Percentiles rank a stretch among this genome's conserved stretches.
Conservation (phyloP, 2,113 vertebrate genomes). For the Pomatostomus ruficeps region DNA sequence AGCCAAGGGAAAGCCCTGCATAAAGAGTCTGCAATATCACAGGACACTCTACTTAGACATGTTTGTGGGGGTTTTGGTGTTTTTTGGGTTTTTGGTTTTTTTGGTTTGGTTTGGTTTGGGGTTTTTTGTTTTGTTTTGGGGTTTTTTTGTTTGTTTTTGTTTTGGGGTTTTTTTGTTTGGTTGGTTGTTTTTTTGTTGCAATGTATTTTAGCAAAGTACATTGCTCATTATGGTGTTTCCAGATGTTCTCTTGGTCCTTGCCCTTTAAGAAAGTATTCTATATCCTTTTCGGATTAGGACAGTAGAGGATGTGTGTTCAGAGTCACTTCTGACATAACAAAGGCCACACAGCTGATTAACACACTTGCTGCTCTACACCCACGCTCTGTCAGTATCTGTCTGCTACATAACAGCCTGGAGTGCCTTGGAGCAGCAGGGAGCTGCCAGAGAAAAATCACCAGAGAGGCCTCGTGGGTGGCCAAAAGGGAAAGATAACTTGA, state of each 20-base stretch:
- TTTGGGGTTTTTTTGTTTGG: background rate
- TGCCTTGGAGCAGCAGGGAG: background rate
- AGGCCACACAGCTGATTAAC: background rate
- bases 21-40: background rate
- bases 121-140: too few relatives aligned
- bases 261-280: background rate
- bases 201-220: background rate
- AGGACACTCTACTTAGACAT: background rate
- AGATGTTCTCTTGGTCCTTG: background rate
- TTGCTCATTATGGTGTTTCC: background rate
- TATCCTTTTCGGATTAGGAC: background rate
- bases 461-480: background rate
- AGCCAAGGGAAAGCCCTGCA: background rate
- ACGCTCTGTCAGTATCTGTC: background rate
- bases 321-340: background rate
- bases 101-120: too few relatives aligned
- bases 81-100: background rate
- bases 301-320: background rate
- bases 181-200: background rate
- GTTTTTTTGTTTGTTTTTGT: background rate
- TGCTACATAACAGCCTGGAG: background rate
- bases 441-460: conserved; percentile 1
- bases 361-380: background rate
- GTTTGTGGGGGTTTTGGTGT: fast-evolving
- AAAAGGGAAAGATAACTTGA: conserved; percentile 10